Evolutionary conservation across 2,113 vertebrate genomes (phyloP).

Genomic region (human (Homo sapiens)): DNA sequence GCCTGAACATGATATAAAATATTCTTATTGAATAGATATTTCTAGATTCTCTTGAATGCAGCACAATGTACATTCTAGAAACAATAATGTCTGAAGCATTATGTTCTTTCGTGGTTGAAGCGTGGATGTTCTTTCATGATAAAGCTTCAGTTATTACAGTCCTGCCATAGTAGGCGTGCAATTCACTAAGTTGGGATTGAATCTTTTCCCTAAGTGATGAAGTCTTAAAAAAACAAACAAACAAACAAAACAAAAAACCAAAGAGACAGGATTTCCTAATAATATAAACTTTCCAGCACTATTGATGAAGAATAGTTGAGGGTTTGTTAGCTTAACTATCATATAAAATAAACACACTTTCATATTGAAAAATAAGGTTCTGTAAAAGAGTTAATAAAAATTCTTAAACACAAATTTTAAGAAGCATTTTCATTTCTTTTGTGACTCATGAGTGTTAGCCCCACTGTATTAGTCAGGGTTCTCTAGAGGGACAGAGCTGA

Average conservation of each 20-base stretch:
- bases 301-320: neutral
- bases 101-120: neutral
- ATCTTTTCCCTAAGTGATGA: neutral
- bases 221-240: neutral
- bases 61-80: neutral
- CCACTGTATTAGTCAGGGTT: no score
- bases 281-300: neutral
- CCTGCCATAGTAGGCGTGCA: neutral
- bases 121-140: neutral
- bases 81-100: neutral
- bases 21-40: neutral
- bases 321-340: neutral
- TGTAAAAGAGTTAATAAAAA: neutral
- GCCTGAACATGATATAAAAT: neutral
- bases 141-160: neutral
- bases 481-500: no score
- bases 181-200: neutral
- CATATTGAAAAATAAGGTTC: constrained; percentile 4
- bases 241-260: neutral
- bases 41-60: neutral
- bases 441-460: neutral
- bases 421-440: neutral
- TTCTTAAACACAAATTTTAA: constrained; percentile 18
- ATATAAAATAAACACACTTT: neutral
- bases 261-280: neutral